Evolutionary conservation across 1,140 invertebrate species (phyloP).

Genomic region (Drosophila baimaii): DNA sequence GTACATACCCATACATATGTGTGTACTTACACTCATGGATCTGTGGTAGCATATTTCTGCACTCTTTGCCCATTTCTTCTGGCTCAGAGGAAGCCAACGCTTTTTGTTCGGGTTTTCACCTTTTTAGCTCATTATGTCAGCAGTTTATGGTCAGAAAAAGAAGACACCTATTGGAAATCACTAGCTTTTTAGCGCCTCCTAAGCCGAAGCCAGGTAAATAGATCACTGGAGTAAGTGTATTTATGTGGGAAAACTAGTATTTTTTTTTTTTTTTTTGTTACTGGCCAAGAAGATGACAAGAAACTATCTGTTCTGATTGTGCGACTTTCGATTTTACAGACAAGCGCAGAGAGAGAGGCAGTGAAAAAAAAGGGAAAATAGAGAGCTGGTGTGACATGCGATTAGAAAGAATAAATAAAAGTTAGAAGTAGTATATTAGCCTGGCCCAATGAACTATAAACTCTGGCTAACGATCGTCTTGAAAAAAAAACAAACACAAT

Average conservation of each 20-base stretch:
- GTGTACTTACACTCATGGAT: background rate
- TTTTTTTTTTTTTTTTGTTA: too few species aligned
- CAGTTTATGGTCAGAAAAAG: constrained; percentile 37
- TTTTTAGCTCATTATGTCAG: constrained; percentile 65
- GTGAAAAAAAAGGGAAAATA: background rate
- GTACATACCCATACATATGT: background rate
- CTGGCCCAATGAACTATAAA: constrained; percentile 1
- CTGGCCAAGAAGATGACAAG: constrained; percentile 31
- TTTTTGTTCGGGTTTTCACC: background rate
- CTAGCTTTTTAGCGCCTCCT: background rate
- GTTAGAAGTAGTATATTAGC: background rate
- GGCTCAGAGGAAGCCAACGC: background rate
- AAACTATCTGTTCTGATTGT: constrained; percentile 26
- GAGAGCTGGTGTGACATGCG: constrained; percentile 32
- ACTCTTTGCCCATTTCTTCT: background rate
- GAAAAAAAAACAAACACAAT: background rate
- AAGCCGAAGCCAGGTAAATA: constrained; percentile 6
- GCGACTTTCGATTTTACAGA: constrained; percentile 33
- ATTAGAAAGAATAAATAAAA: constrained; percentile 18
- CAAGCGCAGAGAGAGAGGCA: background rate
- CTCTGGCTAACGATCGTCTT: background rate
- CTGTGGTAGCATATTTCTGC: background rate
- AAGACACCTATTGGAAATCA: constrained; percentile 39
- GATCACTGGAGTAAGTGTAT: constrained; percentile 31
- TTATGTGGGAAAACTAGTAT: constrained; percentile 5